These are phyloP conservation scores for Clarias magur DNA, from an alignment of 2,113 vertebrate genomes.

Conservation along the genomic window DNA sequence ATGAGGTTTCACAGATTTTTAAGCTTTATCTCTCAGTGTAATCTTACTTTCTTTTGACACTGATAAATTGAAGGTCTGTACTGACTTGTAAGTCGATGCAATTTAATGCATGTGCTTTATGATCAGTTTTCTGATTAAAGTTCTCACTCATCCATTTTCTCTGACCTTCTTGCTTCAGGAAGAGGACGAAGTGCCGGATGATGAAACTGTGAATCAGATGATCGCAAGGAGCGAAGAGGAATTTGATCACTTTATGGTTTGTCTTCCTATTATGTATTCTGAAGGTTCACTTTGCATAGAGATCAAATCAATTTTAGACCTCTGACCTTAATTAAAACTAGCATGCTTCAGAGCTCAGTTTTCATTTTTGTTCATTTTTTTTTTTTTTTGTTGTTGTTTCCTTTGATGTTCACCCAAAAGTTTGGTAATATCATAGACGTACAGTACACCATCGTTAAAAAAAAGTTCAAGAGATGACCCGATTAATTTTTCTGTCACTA, in stretches of 20 bases:
- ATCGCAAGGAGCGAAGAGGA: constrained; percentile 95
- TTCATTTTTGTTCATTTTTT: background rate
- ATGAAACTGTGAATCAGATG: constrained; percentile 98
- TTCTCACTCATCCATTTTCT: background rate
- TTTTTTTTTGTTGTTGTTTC: background rate
- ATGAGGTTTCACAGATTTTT: constrained; percentile 16
- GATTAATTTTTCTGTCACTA: background rate
- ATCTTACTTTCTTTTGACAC: background rate
- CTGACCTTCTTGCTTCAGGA: constrained; percentile 72
- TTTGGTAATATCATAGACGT: background rate
- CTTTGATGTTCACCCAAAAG: background rate
- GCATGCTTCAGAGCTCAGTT: background rate
- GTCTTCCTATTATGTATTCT: background rate
- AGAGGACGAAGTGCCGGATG: constrained; percentile 94
- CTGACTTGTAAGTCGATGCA: background rate
- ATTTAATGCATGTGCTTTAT: background rate
- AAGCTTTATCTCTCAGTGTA: background rate
- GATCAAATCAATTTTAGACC: background rate
- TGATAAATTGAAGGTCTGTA: background rate
- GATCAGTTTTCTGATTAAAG: background rate
- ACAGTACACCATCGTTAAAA: background rate
- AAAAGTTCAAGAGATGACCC: background rate
- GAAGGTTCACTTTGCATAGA: constrained; percentile 33
- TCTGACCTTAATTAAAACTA: background rate
- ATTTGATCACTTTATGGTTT: constrained; percentile 96